A percentile compares a stretch with the other conserved stretches of the same genome.
Evolutionary conservation across 2,797 vertebrate species (phyloP).

Genomic region (Knipowitschia caucasica): DNA sequence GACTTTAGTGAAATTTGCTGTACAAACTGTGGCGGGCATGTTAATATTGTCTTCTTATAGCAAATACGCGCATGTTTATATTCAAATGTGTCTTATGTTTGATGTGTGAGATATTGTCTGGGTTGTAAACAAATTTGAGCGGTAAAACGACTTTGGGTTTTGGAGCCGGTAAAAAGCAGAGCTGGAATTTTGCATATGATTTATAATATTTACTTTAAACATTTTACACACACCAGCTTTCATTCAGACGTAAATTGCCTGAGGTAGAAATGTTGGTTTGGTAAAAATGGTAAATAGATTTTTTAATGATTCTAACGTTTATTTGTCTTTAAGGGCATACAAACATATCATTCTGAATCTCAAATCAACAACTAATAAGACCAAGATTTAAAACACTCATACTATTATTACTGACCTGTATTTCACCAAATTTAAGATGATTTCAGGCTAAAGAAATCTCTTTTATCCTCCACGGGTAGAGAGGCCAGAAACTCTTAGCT

Average conservation of each 20-base stretch:
- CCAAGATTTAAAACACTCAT: no score
- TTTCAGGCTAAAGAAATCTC: no score
- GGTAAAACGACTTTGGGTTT: background rate
- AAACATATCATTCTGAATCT: no score
- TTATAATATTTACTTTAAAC: conserved; percentile 2
- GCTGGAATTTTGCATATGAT: conserved; percentile 4
- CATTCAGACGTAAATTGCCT: background rate
- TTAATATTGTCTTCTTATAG: conserved; percentile 14
- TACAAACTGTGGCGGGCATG: conserved; percentile 37
- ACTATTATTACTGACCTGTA: no score
- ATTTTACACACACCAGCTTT: background rate
- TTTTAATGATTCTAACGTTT: no score
- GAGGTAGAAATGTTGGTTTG: background rate
- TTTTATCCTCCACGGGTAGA: no score
- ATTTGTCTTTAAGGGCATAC: no score
- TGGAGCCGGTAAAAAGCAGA: background rate
- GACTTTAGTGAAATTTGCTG: conserved; percentile 34
- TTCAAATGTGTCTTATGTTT: conserved; percentile 4
- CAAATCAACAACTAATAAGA: no score
- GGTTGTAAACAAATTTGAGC: background rate
- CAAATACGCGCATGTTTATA: conserved; percentile 13
- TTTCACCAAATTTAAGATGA: no score
- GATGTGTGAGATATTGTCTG: conserved; percentile 1
- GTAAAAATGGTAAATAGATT: background rate
- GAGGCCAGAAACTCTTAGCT: no score